Evolutionary conservation across 2,113 vertebrate species (phyloP).

Genomic region (Neotragus pygmaeus): DNA sequence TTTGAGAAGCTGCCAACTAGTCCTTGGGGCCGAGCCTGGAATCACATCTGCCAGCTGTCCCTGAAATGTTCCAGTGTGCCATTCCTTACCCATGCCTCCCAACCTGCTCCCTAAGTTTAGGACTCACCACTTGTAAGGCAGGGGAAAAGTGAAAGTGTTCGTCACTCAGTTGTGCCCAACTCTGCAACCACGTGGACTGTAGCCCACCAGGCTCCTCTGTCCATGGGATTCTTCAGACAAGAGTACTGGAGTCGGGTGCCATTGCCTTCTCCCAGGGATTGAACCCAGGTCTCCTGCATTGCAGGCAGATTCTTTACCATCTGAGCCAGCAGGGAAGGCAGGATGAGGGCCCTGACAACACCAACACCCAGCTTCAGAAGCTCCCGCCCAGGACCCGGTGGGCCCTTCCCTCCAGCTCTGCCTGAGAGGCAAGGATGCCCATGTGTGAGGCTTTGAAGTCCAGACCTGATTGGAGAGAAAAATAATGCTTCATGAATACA

Average conservation of each 20-base stretch:
- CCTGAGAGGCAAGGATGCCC: neutral
- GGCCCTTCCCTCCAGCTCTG: neutral
- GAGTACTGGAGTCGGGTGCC: neutral
- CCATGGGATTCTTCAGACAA: neutral
- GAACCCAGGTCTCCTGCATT: neutral
- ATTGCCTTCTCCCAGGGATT: neutral
- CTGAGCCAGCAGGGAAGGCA: neutral
- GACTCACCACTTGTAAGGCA: neutral
- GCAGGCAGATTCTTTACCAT: neutral
- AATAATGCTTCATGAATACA: neutral
- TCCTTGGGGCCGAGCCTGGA: neutral
- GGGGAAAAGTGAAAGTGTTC: neutral
- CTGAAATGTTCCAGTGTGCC: neutral
- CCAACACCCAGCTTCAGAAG: neutral
- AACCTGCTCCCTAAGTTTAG: neutral
- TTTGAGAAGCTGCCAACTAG: neutral
- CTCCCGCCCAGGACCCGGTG: neutral
- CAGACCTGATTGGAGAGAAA: neutral
- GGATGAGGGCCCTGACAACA: neutral
- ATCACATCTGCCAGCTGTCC: neutral
- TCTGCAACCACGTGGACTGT: neutral
- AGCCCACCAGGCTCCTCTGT: neutral
- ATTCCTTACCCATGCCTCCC: neutral
- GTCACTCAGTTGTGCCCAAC: neutral
- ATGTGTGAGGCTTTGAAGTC: neutral